phyloP scores from a whole-genome alignment of 1,140 invertebrate species.

The Ephestia elutella region DNA sequence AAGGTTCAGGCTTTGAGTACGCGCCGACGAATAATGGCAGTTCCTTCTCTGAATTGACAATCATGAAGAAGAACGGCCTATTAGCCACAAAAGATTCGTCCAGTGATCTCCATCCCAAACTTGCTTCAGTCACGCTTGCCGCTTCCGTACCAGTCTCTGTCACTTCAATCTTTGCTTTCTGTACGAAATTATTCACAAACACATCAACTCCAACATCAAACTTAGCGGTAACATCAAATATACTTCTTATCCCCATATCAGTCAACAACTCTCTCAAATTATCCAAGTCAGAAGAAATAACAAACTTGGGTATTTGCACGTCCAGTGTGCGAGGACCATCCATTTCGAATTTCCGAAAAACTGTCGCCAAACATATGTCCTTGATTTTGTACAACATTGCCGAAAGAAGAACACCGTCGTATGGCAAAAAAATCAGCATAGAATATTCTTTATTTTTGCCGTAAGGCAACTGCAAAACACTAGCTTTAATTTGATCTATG shows the following conservation, averaged over 20 bases:
- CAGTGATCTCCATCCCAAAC: slow-evolving; percentile 51
- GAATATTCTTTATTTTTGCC: slow-evolving; percentile 75
- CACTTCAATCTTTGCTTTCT: slow-evolving; percentile 83
- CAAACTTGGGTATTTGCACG: slow-evolving; percentile 79
- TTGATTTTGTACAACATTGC: slow-evolving; percentile 62
- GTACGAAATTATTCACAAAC: slow-evolving; percentile 75
- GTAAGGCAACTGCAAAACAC: slow-evolving; percentile 80
- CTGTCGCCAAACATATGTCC: slow-evolving; percentile 61
- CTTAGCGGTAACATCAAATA: slow-evolving; percentile 77
- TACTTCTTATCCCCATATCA: slow-evolving; percentile 78
- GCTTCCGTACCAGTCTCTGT: slow-evolving; percentile 83
- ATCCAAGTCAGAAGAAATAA: slow-evolving; percentile 74
- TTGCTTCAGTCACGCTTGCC: slow-evolving; percentile 74
- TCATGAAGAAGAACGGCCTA: slow-evolving; percentile 72
- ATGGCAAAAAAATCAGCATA: slow-evolving; percentile 79
- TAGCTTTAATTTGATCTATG: slow-evolving; percentile 63
- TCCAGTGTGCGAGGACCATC: slow-evolving; percentile 55
- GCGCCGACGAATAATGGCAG: slow-evolving; percentile 70
- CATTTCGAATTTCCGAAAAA: slow-evolving; percentile 62
- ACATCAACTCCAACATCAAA: slow-evolving; percentile 77
- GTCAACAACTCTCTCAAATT: slow-evolving; percentile 76
- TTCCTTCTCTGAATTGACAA: slow-evolving; percentile 61
- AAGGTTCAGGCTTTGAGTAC: slow-evolving; percentile 49
- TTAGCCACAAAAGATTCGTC: slow-evolving; percentile 57
- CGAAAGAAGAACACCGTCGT: slow-evolving; percentile 31